These are phyloP conservation scores for crab-eating macaque (Macaca fascicularis) DNA, from an alignment of 2,113 vertebrate species.

Conservation along the genomic window T2T-MFA8v1.1 NC_088394.1:8113001-8113500, in stretches of 20 bases:
- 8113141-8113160: slow-evolving; percentile 62
- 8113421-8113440: not conserved
- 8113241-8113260: slow-evolving; percentile 79
- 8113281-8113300: slow-evolving; percentile 78
- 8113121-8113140: not conserved
- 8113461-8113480: rapidly evolving
- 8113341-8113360: slow-evolving; percentile 54
- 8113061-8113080: rapidly evolving
- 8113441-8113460: slow-evolving; percentile 33
- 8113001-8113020: rapidly evolving
- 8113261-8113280: slow-evolving; percentile 65
- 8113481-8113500: not conserved
- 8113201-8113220: slow-evolving; percentile 73
- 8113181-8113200: slow-evolving; percentile 80
- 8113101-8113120: slow-evolving; percentile 43
- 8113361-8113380: slow-evolving; percentile 28
- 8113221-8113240: slow-evolving; percentile 68
- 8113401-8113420: not conserved
- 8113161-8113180: slow-evolving; percentile 36
- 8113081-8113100: not conserved
- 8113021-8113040: rapidly evolving
- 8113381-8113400: slow-evolving; percentile 70
- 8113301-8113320: slow-evolving; percentile 67
- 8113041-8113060: rapidly evolving
- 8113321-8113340: slow-evolving; percentile 57